Evolutionary conservation across 2,113 vertebrate species (phyloP).

Genomic region (Tenebrosternarchus preto): DNA sequence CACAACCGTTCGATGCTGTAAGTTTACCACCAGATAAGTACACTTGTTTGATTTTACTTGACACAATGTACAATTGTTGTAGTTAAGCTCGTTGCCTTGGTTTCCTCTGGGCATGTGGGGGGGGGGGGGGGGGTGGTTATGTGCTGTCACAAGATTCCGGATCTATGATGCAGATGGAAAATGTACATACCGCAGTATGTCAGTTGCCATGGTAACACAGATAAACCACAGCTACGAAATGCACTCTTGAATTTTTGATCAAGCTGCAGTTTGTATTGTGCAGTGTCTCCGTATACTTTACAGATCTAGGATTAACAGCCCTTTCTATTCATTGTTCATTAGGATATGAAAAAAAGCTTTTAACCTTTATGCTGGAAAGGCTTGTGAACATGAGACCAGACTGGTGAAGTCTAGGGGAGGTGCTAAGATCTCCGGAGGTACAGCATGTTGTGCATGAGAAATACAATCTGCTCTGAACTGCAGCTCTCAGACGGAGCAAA

Average conservation of each 20-base stretch:
- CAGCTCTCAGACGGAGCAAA: slow-evolving; percentile 31
- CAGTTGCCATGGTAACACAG: slow-evolving; percentile 45
- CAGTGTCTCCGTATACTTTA: not conserved
- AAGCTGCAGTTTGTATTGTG: not conserved
- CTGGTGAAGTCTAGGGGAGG: slow-evolving; percentile 13
- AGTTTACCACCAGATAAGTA: not conserved
- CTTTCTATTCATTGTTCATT: not conserved
- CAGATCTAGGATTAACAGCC: not conserved
- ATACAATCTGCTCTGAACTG: slow-evolving; percentile 33
- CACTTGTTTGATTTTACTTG: not conserved
- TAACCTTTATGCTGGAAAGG: not conserved
- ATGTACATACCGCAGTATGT: slow-evolving; percentile 25
- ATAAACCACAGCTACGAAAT: slow-evolving; percentile 27
- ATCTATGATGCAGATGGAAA: slow-evolving; percentile 28
- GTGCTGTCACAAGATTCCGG: not conserved
- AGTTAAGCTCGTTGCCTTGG: not conserved
- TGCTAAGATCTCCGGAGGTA: slow-evolving; percentile 2
- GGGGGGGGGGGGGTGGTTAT: not conserved
- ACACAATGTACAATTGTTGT: not conserved
- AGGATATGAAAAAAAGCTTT: not conserved
- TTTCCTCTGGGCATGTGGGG: not conserved
- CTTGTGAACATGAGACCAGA: not conserved
- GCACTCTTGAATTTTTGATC: slow-evolving; percentile 23
- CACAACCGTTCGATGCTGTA: too few species aligned
- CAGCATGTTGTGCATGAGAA: slow-evolving; percentile 18